These are phyloP conservation scores for Dromococcyx pavoninus DNA, from an alignment of 2,797 vertebrate species.

Conservation along the genomic window DNA sequence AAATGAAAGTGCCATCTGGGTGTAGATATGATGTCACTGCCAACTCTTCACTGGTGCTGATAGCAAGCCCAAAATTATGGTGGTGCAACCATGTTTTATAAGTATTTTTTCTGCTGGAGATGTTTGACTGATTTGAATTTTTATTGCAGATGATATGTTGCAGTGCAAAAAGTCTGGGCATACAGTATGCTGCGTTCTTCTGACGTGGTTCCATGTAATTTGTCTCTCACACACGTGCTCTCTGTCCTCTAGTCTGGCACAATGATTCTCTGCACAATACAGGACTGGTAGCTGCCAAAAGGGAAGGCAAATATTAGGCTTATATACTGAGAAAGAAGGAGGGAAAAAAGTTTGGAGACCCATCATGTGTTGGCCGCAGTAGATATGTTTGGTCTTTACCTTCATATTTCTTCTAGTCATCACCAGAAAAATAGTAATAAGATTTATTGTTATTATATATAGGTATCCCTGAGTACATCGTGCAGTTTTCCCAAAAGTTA, in stretches of 20 bases:
- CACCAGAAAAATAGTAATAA: neutral
- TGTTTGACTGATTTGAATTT: slow-evolving; percentile 75
- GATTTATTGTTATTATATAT: slow-evolving; percentile 37
- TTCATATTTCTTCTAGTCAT: slow-evolving; percentile 59
- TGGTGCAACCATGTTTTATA: slow-evolving; percentile 69
- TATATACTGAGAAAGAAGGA: neutral
- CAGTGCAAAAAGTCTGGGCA: slow-evolving; percentile 58
- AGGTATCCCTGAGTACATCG: neutral
- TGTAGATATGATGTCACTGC: slow-evolving; percentile 73
- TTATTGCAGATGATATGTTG: slow-evolving; percentile 67
- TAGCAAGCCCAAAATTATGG: slow-evolving; percentile 72
- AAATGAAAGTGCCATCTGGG: slow-evolving; percentile 78
- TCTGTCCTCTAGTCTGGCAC: neutral
- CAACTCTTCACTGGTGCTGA: slow-evolving; percentile 67
- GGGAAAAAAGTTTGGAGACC: neutral
- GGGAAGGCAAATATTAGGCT: slow-evolving; percentile 16
- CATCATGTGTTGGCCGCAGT: neutral
- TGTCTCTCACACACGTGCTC: neutral
- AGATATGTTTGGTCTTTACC: neutral
- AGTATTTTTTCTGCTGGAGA: slow-evolving; percentile 63
- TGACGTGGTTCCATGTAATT: slow-evolving; percentile 37
- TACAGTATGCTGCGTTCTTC: slow-evolving; percentile 14
- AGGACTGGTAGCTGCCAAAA: slow-evolving; percentile 3
- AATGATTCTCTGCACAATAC: neutral
- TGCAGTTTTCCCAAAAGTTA: slow-evolving; percentile 44